Evolutionary conservation across 1,140 invertebrate genomes (phyloP), one percentile per base, ranked within the genome.

Genomic region (Nymphalis io): DNA sequence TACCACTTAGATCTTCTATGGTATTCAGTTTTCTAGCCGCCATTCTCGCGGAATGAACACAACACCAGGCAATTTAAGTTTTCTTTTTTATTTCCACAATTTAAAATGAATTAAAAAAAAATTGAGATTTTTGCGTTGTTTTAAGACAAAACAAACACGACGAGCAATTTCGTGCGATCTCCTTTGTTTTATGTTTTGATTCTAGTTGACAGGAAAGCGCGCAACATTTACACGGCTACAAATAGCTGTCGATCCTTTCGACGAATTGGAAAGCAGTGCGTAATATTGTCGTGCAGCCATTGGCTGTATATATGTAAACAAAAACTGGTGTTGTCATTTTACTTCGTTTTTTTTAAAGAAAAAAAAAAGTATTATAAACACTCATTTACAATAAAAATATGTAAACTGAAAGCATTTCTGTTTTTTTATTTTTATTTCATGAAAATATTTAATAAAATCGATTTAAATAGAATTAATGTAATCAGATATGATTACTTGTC

Each of bases 101-200:
- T 68, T 76, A 63, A 21, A 72, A 51, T 21, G 33, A 60, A 63
- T n/a, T n/a, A n/a, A n/a, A 65, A 33, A 73, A 73, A 59, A 15
- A 61, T 66, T 60, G 40, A 55, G 23, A 42, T 40, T n/a, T 60
- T 73, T 68, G 61, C 42, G 62, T 72, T 61, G 57, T 68, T 69
- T 67, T 61, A 40, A 62, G 15, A 59, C 39, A 39, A 61, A 59
- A 68, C 46, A 64, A 48, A 71, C 72, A 67, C 74, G 68, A 66
- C 73, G 51, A 70, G 64, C 74, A 72, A 72, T 75, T 74, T 62
- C 65, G 46, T 70, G 68, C 58, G 58, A 71, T 62, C 55, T 76
- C 73, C 86, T 87, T 88, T 88, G 84, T 87, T 85, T 87, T 83
- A 79, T 85, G 81, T 88, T 88, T 85, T 87, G 84, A 79, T 84